A percentile compares a stretch with the other conserved stretches of the same genome.
These are phyloP conservation scores for Caenorhabditis macrosperma DNA, from an alignment of 2,888 invertebrate species.

Conservation along the genomic window DNA sequence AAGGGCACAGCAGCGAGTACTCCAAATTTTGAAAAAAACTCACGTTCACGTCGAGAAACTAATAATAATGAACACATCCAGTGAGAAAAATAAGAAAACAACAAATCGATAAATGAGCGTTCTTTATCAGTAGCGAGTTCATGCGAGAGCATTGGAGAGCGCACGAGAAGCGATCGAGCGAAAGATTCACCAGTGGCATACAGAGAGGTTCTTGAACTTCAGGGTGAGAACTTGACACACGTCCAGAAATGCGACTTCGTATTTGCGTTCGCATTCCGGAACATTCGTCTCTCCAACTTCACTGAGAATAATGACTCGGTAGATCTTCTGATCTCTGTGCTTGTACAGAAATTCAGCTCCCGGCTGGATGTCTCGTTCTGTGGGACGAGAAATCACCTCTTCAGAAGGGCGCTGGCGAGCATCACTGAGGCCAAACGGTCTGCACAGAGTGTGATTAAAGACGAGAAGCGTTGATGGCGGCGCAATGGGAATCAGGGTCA, in stretches of 20 bases:
- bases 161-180: not conserved
- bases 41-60: too few relatives aligned
- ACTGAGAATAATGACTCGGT: not conserved
- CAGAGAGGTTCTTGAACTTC: not conserved
- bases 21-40: too few relatives aligned
- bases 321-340: not conserved
- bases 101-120: too few relatives aligned
- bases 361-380: not conserved
- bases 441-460: not conserved
- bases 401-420: not conserved
- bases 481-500: not conserved
- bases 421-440: not conserved
- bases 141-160: not conserved
- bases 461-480: not conserved
- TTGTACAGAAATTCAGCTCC: slow-evolving; percentile 1
- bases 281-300: not conserved
- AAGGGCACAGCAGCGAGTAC: too few relatives aligned
- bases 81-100: too few relatives aligned
- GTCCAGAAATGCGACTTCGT: slow-evolving; percentile 9
- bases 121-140: too few relatives aligned
- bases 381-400: not conserved
- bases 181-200: not conserved
- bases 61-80: too few relatives aligned
- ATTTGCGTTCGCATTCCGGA: not conserved
- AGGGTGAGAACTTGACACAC: not conserved